A percentile compares a stretch with the other conserved stretches of the same genome.
phyloP scores from a whole-genome alignment of 2,888 invertebrate genomes.

The Noctua fimbriata region DNA sequence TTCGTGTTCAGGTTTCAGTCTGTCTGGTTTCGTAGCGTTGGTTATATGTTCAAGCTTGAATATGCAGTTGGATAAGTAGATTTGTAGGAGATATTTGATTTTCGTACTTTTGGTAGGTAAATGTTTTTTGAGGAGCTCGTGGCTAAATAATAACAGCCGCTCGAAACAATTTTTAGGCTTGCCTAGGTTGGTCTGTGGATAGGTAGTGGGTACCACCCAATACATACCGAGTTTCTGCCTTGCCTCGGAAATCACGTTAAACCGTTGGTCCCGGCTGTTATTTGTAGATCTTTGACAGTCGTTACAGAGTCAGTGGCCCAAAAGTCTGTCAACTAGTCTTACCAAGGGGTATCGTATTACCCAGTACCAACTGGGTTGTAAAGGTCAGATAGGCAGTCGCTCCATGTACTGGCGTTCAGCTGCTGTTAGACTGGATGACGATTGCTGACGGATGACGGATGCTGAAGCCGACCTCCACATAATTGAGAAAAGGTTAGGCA shows the following conservation, averaged over 20 bases:
- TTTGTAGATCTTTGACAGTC: background rate
- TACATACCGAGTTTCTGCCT: background rate
- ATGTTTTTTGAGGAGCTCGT: background rate
- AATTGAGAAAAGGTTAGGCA: background rate
- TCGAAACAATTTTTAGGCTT: too few relatives aligned
- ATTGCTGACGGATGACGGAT: too few relatives aligned
- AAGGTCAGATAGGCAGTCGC: background rate
- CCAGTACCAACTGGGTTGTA: background rate
- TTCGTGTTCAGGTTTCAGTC: constrained; percentile 62
- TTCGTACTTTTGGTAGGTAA: background rate
- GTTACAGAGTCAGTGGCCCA: background rate
- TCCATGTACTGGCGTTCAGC: background rate
- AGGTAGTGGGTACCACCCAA: background rate
- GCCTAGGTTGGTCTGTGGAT: too few relatives aligned
- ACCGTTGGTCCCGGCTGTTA: background rate
- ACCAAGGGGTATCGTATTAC: background rate
- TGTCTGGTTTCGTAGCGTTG: constrained; percentile 38
- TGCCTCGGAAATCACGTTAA: too few relatives aligned
- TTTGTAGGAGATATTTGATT: background rate
- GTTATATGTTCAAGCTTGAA: constrained; percentile 50
- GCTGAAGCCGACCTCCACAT: too few relatives aligned
- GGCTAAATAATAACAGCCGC: background rate
- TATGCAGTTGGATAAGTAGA: constrained; percentile 16
- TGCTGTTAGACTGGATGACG: background rate
- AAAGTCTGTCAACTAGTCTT: background rate